Percentiles rank a stretch among this genome's conserved stretches.
phyloP scores from a whole-genome alignment of 2,888 invertebrate species.

The Cinara cedri region DNA sequence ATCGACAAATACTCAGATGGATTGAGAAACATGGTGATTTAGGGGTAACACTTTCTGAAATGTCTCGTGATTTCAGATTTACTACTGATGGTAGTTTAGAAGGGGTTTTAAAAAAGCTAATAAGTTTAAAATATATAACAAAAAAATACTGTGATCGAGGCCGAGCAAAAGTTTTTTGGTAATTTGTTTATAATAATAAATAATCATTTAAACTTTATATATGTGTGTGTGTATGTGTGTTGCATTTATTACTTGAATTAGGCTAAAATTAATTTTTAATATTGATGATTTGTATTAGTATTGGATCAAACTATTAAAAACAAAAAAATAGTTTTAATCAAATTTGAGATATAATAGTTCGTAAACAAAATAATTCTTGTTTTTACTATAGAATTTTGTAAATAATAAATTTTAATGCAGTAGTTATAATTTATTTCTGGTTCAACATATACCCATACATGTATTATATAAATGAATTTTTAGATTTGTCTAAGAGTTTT shows the following conservation, averaged over 20 bases:
- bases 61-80: slow-evolving; percentile 45
- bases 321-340: too few species aligned
- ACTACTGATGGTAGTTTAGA: slow-evolving; percentile 46
- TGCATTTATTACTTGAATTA: too few species aligned
- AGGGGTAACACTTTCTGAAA: slow-evolving; percentile 42
- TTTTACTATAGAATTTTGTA: background rate
- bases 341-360: too few species aligned
- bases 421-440: too few species aligned
- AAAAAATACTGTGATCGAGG: slow-evolving; percentile 52
- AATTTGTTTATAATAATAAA: background rate
- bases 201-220: background rate
- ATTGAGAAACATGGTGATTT: slow-evolving; percentile 48
- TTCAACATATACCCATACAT: too few species aligned
- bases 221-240: too few species aligned
- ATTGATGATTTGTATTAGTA: too few species aligned
- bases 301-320: too few species aligned
- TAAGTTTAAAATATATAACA: slow-evolving; percentile 32
- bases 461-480: too few species aligned
- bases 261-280: too few species aligned
- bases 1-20: slow-evolving; percentile 53
- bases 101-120: slow-evolving; percentile 30
- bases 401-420: background rate
- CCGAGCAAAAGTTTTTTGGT: slow-evolving; percentile 44
- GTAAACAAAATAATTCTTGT: too few species aligned
- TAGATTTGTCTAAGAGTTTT: too few species aligned